phyloP scores from a whole-genome alignment of 2,797 vertebrate species.

The Artibeus lituratus region DNA sequence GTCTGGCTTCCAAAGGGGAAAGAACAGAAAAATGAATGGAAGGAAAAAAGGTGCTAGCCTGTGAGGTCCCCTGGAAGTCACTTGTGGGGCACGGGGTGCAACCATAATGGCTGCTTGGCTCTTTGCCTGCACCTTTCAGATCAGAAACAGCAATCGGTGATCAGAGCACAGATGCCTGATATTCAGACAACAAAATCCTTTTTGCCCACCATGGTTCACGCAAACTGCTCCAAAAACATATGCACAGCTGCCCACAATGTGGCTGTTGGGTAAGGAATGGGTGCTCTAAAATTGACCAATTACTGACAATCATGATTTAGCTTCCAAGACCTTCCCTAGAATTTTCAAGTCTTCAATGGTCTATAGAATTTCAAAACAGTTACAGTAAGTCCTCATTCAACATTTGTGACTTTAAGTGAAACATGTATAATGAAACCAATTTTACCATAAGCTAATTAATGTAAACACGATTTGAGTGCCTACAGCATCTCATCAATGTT shows the following conservation, averaged over 20 bases:
- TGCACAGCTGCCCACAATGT: background rate
- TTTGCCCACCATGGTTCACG: background rate
- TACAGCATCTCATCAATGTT: background rate
- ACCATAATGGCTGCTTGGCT: background rate
- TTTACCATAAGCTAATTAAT: background rate
- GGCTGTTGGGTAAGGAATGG: background rate
- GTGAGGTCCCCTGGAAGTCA: background rate
- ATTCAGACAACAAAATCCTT: background rate
- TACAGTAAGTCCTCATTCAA: background rate
- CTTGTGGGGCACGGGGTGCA: fast-evolving
- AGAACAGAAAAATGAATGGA: background rate
- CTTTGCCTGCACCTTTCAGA: background rate
- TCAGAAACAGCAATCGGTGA: background rate
- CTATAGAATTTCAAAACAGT: background rate
- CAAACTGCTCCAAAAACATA: background rate
- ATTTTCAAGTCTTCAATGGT: background rate
- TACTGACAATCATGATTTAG: background rate
- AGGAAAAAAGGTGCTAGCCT: background rate
- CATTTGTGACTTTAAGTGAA: background rate
- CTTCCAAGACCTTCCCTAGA: background rate
- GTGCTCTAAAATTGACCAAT: background rate
- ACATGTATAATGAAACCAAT: background rate
- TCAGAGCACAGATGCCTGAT: background rate
- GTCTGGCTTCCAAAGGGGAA: background rate
- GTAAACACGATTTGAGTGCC: background rate